Conservation (phyloP, 2,888 invertebrate species). For the Pyralis farinalis region DNA sequence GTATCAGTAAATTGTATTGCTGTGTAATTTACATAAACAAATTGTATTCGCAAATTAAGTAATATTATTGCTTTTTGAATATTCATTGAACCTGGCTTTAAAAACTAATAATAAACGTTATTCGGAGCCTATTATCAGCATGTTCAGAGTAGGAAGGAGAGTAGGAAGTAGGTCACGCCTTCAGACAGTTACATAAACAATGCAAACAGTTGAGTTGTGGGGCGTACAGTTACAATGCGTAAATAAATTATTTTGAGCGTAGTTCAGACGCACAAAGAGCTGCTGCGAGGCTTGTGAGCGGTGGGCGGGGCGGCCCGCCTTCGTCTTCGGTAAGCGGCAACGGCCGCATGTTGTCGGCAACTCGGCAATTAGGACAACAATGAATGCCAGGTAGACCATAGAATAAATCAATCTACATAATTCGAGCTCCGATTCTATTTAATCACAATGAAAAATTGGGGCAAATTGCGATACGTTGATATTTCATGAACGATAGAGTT, state of each 20-base stretch:
- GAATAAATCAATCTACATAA: conserved; percentile 60
- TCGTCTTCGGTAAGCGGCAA: conserved; percentile 37
- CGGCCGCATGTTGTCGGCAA: neutral
- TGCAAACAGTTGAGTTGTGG: conserved; percentile 63
- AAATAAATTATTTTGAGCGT: conserved; percentile 41
- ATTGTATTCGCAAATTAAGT: too few species aligned
- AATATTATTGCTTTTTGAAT: too few species aligned
- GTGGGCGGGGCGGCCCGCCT: conserved; percentile 69
- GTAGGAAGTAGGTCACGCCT: conserved; percentile 21
- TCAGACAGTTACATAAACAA: conserved; percentile 58
- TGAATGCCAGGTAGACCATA: conserved; percentile 42
- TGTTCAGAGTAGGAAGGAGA: too few species aligned
- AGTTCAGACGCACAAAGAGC: conserved; percentile 58
- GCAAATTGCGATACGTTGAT: neutral
- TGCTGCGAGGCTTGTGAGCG: too few species aligned
- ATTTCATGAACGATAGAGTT: too few species aligned
- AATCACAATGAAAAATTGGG: conserved; percentile 11
- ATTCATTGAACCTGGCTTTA: too few species aligned
- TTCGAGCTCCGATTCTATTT: conserved; percentile 16
- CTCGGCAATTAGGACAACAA: conserved; percentile 59
- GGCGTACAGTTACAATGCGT: conserved; percentile 43
- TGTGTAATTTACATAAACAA: too few species aligned
- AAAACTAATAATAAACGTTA: neutral
- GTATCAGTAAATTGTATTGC: too few species aligned
- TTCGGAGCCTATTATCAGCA: conserved; percentile 1